A percentile compares a stretch with the other conserved stretches of the same genome.
These are phyloP conservation scores for Amphibalanus amphitrite DNA, from an alignment of 1,140 invertebrate genomes.

Conservation along the genomic window DNA sequence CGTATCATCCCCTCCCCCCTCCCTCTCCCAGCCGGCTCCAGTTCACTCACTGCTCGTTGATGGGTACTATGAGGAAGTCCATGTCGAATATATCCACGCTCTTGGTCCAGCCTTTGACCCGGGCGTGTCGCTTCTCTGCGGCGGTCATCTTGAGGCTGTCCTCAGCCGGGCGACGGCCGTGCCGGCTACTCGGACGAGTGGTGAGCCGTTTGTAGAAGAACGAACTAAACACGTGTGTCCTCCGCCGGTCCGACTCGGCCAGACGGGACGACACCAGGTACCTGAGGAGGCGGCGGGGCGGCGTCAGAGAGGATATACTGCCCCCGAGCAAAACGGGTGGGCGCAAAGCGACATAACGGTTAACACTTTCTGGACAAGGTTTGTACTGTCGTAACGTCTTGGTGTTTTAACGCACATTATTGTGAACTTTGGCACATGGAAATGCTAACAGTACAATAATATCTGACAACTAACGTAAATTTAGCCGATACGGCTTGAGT, in stretches of 20 bases:
- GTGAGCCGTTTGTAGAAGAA: constrained; percentile 93
- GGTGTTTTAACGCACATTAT: no score
- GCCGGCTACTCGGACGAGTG: constrained; percentile 32
- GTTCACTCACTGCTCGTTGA: constrained; percentile 77
- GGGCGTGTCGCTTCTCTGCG: constrained; percentile 62
- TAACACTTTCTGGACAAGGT: no score
- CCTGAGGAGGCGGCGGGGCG: constrained; percentile 20
- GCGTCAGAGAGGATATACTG: neutral
- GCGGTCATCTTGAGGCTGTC: constrained; percentile 45
- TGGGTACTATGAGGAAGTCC: constrained; percentile 91
- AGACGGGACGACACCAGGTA: constrained; percentile 59
- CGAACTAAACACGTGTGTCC: constrained; percentile 87
- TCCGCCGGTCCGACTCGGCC: constrained; percentile 46
- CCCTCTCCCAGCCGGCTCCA: no score
- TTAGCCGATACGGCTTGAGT: no score
- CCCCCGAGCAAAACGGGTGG: no score
- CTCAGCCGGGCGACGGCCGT: constrained; percentile 27
- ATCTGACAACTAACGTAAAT: no score
- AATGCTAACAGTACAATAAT: no score
- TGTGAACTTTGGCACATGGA: no score
- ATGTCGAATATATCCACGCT: constrained; percentile 91
- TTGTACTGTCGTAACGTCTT: no score
- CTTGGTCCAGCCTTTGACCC: constrained; percentile 92
- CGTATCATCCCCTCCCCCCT: no score
- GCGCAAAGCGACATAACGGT: no score